Base-by-base conservation (phyloP, 2,797 vertebrate species). In the Falco concolor region DNA sequence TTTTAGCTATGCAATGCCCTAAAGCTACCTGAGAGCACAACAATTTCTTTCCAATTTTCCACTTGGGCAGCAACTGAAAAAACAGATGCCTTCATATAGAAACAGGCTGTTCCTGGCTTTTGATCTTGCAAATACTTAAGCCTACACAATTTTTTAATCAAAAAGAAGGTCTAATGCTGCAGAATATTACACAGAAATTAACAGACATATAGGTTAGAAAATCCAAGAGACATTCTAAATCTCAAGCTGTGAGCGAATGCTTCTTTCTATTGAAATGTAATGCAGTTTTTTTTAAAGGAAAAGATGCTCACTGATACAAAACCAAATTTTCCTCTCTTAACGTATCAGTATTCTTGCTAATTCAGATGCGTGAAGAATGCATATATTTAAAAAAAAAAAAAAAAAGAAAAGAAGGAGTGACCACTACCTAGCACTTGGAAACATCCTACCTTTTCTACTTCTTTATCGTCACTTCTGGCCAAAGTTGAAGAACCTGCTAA, bases 31-130 rank as follows among this genome's bases (percentile, higher is more conserved):
- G 72, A 95, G 22, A 77, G 72, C 60, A 80, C 57, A 84, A 73
- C 13, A 68, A 64, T 87, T 87, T 95, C 30, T 89, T 92, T 74
- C 63, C 34, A 89, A n/a, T 94, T 92, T 96, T 96, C 90, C 68
- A 93, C 82, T 87, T 81, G 60, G 45, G 32, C 57, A 94, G 57
- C 45, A 90, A 96, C 64, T 54, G 72, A 87, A 90, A 90, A 79
- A 79, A 30, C 14, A 84, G 74, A 79, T 74, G 49, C 30, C 42
- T 91, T 85, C 80, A 72, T 77, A 80, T 8, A 21, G 60, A 93
- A 89, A 74, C 60, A 52, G 34, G 23, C 23, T 59, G 23, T 32
- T 81, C 20, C 54, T 84, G 44, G 36, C 53, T 93, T 92, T 87
- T 87, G 76, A 87, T 85, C 53, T 45, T 72, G 45, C 53, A 91